Conservation (phyloP, 2,113 vertebrate genomes). For the Melanocharis versteri region DNA sequence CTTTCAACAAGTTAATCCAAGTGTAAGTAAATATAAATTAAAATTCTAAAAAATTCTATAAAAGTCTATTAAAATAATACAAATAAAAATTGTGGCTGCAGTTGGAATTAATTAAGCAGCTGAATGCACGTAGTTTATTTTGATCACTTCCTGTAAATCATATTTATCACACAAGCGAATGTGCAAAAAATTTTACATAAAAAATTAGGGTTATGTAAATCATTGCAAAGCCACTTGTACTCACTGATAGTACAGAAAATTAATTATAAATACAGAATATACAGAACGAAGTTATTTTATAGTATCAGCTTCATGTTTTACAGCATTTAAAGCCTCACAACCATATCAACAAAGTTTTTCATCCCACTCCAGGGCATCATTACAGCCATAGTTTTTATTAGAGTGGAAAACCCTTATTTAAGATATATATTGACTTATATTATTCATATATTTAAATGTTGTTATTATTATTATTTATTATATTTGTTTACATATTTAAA, state of each 20-base stretch:
- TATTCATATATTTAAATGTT: not conserved
- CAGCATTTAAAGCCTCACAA: not conserved
- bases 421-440: not conserved
- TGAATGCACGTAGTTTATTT: not conserved
- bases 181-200: not conserved
- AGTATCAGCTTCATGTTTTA: not conserved
- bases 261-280: not conserved
- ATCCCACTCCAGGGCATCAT: not conserved
- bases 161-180: not conserved
- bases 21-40: not conserved
- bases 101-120: not conserved
- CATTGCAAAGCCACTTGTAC: not conserved
- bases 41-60: not conserved
- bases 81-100: not conserved
- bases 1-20: not conserved
- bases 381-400: not conserved
- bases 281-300: not conserved
- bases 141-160: not conserved
- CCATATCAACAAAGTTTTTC: accelerated
- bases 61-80: not conserved
- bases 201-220: not conserved
- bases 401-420: not conserved
- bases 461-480: not conserved
- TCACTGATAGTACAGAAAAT: not conserved
- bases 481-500: not conserved